These are phyloP conservation scores for Diuraphis noxia DNA, from an alignment of 1,140 invertebrate species.

Conservation along the genomic window DNA sequence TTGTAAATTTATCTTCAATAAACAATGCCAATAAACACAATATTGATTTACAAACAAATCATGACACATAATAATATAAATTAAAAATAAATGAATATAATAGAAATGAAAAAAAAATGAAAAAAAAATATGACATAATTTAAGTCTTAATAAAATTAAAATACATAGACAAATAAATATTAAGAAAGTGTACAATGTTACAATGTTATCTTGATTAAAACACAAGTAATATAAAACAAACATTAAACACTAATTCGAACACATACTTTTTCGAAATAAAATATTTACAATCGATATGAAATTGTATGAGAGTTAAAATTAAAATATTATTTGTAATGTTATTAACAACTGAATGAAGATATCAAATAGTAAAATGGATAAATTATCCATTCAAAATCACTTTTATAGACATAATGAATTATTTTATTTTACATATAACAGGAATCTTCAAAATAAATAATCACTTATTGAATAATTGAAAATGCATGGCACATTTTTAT, in stretches of 20 bases:
- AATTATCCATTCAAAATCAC: not conserved
- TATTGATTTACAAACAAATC: constrained; percentile 23
- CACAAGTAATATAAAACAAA: not conserved
- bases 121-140: not conserved
- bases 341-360: constrained; percentile 2
- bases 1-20: constrained; percentile 4
- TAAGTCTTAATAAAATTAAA: not conserved
- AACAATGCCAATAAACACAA: constrained; percentile 13
- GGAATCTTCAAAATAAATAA: constrained; percentile 13
- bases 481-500: constrained; percentile 41
- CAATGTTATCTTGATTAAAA: not conserved
- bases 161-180: not conserved
- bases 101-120: not conserved
- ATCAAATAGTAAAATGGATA: not conserved
- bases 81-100: constrained; percentile 16
- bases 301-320: not conserved
- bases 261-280: not conserved
- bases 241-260: constrained; percentile 15
- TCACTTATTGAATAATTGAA: constrained; percentile 19
- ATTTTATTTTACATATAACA: constrained; percentile 12
- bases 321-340: not conserved
- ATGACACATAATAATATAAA: constrained; percentile 21
- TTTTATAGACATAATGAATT: not conserved
- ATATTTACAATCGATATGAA: constrained; percentile 2
- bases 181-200: not conserved